Evolutionary conservation across 2,888 invertebrate species (phyloP).

Genomic region (Leucozona laternaria): DNA sequence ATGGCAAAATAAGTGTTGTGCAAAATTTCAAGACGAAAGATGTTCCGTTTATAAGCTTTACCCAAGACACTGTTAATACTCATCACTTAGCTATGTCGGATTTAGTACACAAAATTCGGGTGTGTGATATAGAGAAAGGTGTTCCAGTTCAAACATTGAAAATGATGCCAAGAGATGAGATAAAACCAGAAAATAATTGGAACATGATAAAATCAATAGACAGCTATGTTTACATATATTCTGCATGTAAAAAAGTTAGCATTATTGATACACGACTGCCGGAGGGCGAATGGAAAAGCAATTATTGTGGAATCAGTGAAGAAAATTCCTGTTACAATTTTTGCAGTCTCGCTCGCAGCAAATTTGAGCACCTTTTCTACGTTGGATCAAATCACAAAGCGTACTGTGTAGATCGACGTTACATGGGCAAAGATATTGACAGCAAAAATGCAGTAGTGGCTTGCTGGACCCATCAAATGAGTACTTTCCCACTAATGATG

Average conservation of each 20-base stretch:
- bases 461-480: constrained; percentile 82
- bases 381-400: constrained; percentile 81
- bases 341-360: constrained; percentile 78
- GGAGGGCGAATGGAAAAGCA: constrained; percentile 76
- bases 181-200: constrained; percentile 77
- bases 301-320: constrained; percentile 42
- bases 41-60: constrained; percentile 80
- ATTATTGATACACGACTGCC: constrained; percentile 79
- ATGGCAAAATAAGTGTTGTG: constrained; percentile 27
- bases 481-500: constrained; percentile 79
- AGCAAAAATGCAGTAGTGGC: constrained; percentile 59
- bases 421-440: constrained; percentile 76
- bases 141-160: constrained; percentile 47
- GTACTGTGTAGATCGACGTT: constrained; percentile 80
- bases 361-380: constrained; percentile 80
- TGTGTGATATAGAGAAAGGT: constrained; percentile 77
- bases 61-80: constrained; percentile 76
- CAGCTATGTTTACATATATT: constrained; percentile 79
- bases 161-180: constrained; percentile 7
- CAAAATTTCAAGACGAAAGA: constrained; percentile 74
- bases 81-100: constrained; percentile 78
- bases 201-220: constrained; percentile 77
- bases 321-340: constrained; percentile 78
- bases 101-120: constrained; percentile 79
- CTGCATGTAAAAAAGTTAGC: constrained; percentile 77